Evolutionary conservation across 2,797 vertebrate species (phyloP), one percentile per base, ranked within the genome.

Genomic region (Tauraco hartlaubi): DNA sequence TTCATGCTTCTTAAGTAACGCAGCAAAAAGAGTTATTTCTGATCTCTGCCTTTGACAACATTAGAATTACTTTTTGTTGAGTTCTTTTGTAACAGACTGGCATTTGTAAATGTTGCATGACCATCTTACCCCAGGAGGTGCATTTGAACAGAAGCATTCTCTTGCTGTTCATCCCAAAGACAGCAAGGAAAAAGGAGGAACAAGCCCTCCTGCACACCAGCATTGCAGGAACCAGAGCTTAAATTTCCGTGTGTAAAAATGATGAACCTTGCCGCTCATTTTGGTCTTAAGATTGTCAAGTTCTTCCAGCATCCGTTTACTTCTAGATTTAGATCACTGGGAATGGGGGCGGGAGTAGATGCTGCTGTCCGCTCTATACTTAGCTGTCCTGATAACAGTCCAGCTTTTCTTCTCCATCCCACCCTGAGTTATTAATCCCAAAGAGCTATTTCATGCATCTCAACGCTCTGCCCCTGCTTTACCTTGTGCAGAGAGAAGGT

Each of bases 401-500:
- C 44, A 83, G 41, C 79, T 93, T 89, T 82, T 52, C 56, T 81
- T 89, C 28, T 86, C 52, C 48, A 37, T 62, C 80, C 61, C 64
- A 63, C 56, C 31, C 20, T 9, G 33, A 90, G 75, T 94, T 96
- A 86, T 71, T 72, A 87, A 90, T 63, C 75, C 71, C 37, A 44
- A 22, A 46, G 44, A 78, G 10, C 55, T 69, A 23, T 49, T 91
- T 74, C 3, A 0, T 95, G 67, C 93, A n/a, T 94, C 76, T 97
- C 81, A 88, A 96, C 79, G 43, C 81, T 79, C 83, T 94, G 95
- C 96, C 94, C 80, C 61, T 97, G 94, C 94, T 97, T 96, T 97
- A 78, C 97, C 91, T 81, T 71, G 78, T 92, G 91, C 98, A 99
- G 99, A 99, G 99, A 83, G 99, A 99, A 98, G 99, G 99, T 19